Evolutionary conservation across 2,113 vertebrate genomes (phyloP), one percentile per base, ranked within the genome.

Genomic region (Piliocolobus tephrosceles): DNA sequence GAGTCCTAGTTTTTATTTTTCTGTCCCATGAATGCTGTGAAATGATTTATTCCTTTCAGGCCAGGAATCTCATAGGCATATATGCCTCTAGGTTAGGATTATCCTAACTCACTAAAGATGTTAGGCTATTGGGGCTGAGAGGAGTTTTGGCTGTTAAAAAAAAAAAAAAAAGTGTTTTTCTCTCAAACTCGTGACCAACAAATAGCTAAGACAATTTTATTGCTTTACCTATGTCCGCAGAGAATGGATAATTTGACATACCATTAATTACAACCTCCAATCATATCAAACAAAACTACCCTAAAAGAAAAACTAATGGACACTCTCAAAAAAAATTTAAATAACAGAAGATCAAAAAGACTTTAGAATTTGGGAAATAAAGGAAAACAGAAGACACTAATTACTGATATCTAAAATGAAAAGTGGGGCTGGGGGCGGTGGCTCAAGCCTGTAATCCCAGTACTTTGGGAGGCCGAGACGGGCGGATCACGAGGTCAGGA

Each of bases 31-130:
- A 75, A 57, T 93, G 89, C 93, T 83, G 3, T 38, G 35, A 86
- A 91, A 45, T 88, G 20, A 93, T 45, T 87, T 78, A 50, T 94
- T 85, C 88, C 58, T 82, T 87, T 90, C 86, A 94, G 35, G 22
- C 86, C 86, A 82, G 66, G 82, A 87, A 95, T 86, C 81, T 76
- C 52, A 47, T 13, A 50, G 73, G 40, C 43, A 2, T 80, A 22
- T 45, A 22, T 66, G 5, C 73, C 84, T 92, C 66, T 88, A 52
- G 20, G 45, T 94, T 97, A 75, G 16, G 88, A 38, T 92, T 66
- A 68, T 32, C 45, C 12, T 66, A 57, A 47, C n/a, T 97, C 72
- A 64, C 72, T 88, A 45, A 58, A 66, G 52, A 52, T 57, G 55
- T 27, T 23, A 66, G 38, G n/a, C 82, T 66, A 22, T 43, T 52